Percentiles rank a stretch among this genome's conserved stretches.
phyloP scores from a whole-genome alignment of 2,797 vertebrate genomes.

The Onychomys leucogaster region DNA sequence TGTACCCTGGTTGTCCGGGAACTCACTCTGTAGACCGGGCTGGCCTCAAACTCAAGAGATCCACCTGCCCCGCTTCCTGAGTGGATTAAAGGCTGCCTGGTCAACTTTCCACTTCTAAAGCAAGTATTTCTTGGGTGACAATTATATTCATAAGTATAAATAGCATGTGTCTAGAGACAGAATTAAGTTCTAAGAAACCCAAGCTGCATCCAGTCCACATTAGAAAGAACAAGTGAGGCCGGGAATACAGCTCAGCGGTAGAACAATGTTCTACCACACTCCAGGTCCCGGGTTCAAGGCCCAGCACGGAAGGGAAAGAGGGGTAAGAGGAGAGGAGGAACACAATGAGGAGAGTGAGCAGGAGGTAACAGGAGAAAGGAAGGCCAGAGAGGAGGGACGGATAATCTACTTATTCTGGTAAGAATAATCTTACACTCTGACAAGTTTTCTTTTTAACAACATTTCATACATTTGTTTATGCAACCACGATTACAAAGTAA shows the following conservation, averaged over 20 bases:
- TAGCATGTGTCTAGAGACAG: not conserved
- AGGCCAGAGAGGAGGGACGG: not conserved
- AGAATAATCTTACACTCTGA: not conserved
- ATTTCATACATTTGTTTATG: not conserved
- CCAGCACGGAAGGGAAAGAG: not conserved
- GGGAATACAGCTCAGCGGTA: not conserved
- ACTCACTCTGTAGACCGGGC: not conserved
- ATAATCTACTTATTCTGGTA: not conserved
- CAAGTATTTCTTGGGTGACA: not conserved
- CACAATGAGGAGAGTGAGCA: not conserved
- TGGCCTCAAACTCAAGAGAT: not conserved
- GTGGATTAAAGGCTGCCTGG: not conserved
- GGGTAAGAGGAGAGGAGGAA: too few species aligned
- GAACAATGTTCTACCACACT: not conserved
- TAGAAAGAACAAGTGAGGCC: not conserved
- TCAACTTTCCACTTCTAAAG: slow-evolving; percentile 1
- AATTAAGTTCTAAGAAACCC: slow-evolving; percentile 39
- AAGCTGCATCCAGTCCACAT: not conserved
- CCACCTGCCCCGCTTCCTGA: not conserved
- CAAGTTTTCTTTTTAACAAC: not conserved
- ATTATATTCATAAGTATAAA: not conserved
- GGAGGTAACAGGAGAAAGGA: too few species aligned
- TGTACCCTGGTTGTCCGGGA: not conserved
- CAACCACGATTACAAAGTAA: slow-evolving; percentile 37
- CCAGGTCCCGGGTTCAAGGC: not conserved